Conservation (phyloP, 2,888 invertebrate genomes). For the Tryphoninae sp. region DNA sequence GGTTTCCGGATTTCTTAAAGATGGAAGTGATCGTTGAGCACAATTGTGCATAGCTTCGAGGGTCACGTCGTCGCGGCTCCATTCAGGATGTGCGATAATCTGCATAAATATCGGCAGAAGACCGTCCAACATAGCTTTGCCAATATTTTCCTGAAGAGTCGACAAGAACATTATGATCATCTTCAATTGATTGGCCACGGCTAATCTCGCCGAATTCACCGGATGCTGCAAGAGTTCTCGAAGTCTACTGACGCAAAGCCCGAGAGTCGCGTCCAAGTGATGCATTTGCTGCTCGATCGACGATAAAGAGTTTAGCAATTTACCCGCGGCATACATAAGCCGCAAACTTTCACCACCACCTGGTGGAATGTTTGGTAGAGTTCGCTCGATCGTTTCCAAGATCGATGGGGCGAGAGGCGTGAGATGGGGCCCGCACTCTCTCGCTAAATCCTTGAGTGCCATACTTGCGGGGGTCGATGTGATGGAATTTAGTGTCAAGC, state of each 20-base stretch:
- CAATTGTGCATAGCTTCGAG: constrained; percentile 84
- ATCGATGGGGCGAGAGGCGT: constrained; percentile 90
- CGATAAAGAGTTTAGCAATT: constrained; percentile 87
- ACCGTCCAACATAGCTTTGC: constrained; percentile 76
- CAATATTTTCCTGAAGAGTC: constrained; percentile 83
- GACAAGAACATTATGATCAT: constrained; percentile 87
- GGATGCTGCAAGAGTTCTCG: constrained; percentile 81
- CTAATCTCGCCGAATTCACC: constrained; percentile 70
- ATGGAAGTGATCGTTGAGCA: constrained; percentile 73
- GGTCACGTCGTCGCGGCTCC: constrained; percentile 85
- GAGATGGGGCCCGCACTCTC: constrained; percentile 90
- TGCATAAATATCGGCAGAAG: constrained; percentile 84
- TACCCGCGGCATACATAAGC: constrained; percentile 90
- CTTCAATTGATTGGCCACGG: constrained; percentile 85
- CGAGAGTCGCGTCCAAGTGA: constrained; percentile 87
- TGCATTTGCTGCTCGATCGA: constrained; percentile 85
- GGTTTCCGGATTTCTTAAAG: constrained; percentile 75
- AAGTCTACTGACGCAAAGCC: constrained; percentile 86
- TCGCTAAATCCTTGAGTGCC: constrained; percentile 93
- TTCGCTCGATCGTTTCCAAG: constrained; percentile 84
- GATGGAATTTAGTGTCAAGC: constrained; percentile 84
- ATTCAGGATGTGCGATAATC: constrained; percentile 83
- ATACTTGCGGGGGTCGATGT: constrained; percentile 92
- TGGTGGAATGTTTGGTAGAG: constrained; percentile 83
- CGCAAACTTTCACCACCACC: constrained; percentile 87